Base-by-base conservation (phyloP, 1,140 invertebrate genomes). In the Drosophila kikkawai region DNA sequence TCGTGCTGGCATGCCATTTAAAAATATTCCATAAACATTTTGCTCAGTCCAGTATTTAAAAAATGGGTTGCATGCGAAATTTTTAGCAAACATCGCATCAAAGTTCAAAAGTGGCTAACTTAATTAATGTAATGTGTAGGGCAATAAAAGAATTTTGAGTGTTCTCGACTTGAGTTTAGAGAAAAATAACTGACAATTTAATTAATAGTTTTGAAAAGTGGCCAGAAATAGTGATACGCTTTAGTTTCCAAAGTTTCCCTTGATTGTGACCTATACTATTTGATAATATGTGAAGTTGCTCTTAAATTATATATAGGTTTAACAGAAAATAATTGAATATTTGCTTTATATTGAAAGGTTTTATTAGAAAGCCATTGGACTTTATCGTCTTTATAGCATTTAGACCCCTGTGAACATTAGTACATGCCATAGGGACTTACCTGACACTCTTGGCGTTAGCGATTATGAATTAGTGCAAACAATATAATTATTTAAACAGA, bases 1-100 rank as follows among this genome's bases (percentile, higher is more conserved):
- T 74, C 71, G 71, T 75, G 71, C 58, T 32, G 59, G 70, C 71
- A 65, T 57, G 70, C 70, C 59, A 75, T 75, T 75, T 65, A 44
- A 51, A 51, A 57, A 51, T 17, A 53, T 58, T 69, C 71, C 58
- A 75, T 48, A 59, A 75, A 63, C 71, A 74, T 75, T 75, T 75
- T 75, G 58, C 47, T 48, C 55, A 51, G 71, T 53, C 36, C 58
- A 61, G 69, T 74, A 29, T 71, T 71, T n/a, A 70, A 71, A 70
- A 37, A 22, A 39, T 15, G 1, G 32, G 22, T 60, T 75, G 57
- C 58, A 75, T 75, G 69, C 69, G 64, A 75, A 73, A 37, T 53
- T 74, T 68, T 53, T 63, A 63, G 69, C 69, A 50, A 59, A 48
- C 34, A 51, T 51, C 9, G 36, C 69, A 59, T 36, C 45, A 71